These are phyloP conservation scores for Darevskia nairensis DNA, from an alignment of 2,797 vertebrate genomes.

Conservation along the genomic window DNA sequence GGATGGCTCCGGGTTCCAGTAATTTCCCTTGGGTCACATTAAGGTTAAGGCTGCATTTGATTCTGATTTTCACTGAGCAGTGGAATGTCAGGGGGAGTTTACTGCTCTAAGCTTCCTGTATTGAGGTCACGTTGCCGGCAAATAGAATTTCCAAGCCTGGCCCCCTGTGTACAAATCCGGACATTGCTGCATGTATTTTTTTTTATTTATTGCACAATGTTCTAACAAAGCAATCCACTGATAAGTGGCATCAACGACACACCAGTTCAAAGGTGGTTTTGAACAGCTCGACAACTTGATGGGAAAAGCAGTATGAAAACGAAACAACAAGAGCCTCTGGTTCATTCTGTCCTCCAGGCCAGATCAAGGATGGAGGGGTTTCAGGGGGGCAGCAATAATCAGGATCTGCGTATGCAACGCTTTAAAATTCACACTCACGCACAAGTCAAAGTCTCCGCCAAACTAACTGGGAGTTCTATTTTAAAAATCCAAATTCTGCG, in stretches of 20 bases:
- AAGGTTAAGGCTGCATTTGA: background rate
- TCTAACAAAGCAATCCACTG: background rate
- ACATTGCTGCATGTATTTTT: constrained; percentile 42
- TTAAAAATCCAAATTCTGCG: background rate
- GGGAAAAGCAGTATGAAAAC: background rate
- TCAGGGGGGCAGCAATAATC: background rate
- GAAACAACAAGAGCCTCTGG: fast-evolving
- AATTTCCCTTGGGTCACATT: constrained; percentile 13
- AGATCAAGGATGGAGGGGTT: background rate
- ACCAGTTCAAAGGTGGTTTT: constrained; percentile 47
- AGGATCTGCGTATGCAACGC: background rate
- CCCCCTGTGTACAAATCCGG: constrained; percentile 22
- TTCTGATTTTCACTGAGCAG: constrained; percentile 31
- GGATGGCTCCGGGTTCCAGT: background rate
- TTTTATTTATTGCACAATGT: background rate
- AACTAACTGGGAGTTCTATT: background rate
- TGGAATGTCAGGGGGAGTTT: constrained; percentile 22
- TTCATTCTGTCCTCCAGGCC: background rate
- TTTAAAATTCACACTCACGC: background rate
- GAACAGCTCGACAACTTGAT: fast-evolving
- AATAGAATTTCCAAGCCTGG: constrained; percentile 16
- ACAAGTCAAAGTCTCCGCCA: background rate
- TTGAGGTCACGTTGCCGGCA: background rate
- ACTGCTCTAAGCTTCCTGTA: constrained; percentile 5
- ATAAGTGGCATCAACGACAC: constrained; percentile 47